These are phyloP conservation scores for Plecturocebus donacophilus DNA, from an alignment of 2,113 vertebrate species.

Conservation along the genomic window DNA sequence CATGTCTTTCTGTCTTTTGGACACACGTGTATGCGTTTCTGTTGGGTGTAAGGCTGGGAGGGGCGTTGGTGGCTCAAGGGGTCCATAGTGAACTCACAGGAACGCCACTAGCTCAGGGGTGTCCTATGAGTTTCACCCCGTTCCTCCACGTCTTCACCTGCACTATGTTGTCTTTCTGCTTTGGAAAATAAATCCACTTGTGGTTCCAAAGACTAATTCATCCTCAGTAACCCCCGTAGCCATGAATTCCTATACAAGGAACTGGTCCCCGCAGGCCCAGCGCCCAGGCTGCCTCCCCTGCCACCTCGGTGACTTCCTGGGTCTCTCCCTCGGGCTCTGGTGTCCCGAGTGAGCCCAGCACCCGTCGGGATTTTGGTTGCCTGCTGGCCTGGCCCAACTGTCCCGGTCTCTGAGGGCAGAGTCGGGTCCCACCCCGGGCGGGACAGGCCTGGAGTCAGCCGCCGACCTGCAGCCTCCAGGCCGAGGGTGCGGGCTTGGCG, in stretches of 20 bases:
- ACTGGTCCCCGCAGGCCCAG: neutral
- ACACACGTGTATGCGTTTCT: accelerated
- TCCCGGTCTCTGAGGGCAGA: neutral
- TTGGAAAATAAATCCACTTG: neutral
- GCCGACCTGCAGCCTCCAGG: accelerated
- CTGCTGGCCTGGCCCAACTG: accelerated
- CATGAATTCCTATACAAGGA: neutral
- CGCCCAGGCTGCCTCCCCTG: neutral
- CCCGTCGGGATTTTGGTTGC: neutral
- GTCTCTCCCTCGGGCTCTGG: neutral
- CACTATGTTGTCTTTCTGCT: neutral
- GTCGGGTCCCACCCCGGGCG: accelerated
- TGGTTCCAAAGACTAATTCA: neutral
- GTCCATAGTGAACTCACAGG: too few relatives aligned
- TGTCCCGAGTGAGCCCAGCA: neutral
- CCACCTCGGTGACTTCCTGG: accelerated
- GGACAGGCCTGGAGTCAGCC: neutral
- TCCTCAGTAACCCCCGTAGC: neutral
- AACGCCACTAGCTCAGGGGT: accelerated
- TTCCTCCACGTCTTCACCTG: neutral
- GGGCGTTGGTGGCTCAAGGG: too few relatives aligned
- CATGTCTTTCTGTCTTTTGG: accelerated
- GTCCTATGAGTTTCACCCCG: neutral
- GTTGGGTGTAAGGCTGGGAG: neutral
- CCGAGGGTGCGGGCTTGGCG: neutral